Conservation (phyloP, 1,140 invertebrate genomes). For the Drosophila sturtevanti region DNA sequence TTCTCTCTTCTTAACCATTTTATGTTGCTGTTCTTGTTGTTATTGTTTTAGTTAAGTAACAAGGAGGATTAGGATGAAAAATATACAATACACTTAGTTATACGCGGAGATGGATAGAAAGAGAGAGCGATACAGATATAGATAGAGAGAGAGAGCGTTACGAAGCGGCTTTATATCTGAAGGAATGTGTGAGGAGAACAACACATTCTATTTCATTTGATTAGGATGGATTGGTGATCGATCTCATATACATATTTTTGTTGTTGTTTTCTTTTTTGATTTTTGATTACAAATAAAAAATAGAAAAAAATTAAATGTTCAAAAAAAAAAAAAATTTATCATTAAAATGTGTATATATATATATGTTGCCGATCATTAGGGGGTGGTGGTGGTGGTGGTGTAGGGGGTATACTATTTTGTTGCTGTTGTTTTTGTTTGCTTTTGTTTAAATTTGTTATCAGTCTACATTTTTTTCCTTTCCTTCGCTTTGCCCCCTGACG, state of each 20-base stretch:
- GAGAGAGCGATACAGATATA: background rate
- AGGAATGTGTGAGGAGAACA: background rate
- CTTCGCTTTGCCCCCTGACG: constrained; percentile 35
- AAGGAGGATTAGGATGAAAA: constrained; percentile 2
- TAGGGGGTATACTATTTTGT: constrained; percentile 15
- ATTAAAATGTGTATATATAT: background rate
- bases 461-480: constrained; percentile 68
- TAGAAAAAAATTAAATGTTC: background rate
- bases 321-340: background rate
- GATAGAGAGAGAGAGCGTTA: background rate
- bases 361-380: constrained; percentile 10
- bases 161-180: background rate
- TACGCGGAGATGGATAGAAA: background rate
- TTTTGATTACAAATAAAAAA: constrained; percentile 13
- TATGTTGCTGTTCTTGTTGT: constrained; percentile 23
- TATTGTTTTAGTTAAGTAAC: background rate
- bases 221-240: background rate
- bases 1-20: constrained; percentile 55
- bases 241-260: constrained; percentile 3
- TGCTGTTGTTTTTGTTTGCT: constrained; percentile 27
- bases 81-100: constrained; percentile 3
- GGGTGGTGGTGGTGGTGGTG: constrained; percentile 5
- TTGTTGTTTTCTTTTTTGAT: constrained; percentile 19
- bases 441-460: constrained; percentile 67
- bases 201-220: background rate